phyloP scores from a whole-genome alignment of 2,113 vertebrate species.

The Castor canadensis region DNA sequence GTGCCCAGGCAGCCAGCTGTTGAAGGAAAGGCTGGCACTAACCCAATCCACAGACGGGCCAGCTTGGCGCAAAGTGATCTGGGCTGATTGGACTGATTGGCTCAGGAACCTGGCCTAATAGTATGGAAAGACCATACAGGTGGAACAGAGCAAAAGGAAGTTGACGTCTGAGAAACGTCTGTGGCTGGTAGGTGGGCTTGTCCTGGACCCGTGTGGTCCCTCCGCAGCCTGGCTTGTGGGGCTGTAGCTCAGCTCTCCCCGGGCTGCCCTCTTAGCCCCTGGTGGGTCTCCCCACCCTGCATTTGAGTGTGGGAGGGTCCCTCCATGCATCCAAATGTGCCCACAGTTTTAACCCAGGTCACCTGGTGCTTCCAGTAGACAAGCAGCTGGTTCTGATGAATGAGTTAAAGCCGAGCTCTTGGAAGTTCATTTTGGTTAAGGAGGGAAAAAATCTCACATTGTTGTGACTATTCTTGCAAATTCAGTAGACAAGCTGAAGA shows the following conservation, averaged over 20 bases:
- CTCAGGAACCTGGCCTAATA: not conserved
- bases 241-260: not conserved
- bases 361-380: not conserved
- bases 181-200: not conserved
- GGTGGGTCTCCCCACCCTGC: too few relatives aligned
- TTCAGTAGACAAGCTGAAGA: not conserved
- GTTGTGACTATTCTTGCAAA: not conserved
- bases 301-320: too few relatives aligned
- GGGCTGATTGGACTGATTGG: not conserved
- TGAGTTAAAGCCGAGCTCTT: not conserved
- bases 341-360: not conserved
- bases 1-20: not conserved
- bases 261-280: not conserved
- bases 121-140: not conserved
- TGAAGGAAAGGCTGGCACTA: not conserved
- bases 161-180: accelerated
- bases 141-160: not conserved
- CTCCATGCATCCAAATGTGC: too few relatives aligned
- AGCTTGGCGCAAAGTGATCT: not conserved
- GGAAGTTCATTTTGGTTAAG: not conserved
- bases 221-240: not conserved
- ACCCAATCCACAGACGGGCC: not conserved
- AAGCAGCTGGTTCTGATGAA: not conserved
- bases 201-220: not conserved
- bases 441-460: not conserved